Evolutionary conservation across 2,113 vertebrate genomes (phyloP), one percentile per base, ranked within the genome.

Genomic region (Alouatta palliata): DNA sequence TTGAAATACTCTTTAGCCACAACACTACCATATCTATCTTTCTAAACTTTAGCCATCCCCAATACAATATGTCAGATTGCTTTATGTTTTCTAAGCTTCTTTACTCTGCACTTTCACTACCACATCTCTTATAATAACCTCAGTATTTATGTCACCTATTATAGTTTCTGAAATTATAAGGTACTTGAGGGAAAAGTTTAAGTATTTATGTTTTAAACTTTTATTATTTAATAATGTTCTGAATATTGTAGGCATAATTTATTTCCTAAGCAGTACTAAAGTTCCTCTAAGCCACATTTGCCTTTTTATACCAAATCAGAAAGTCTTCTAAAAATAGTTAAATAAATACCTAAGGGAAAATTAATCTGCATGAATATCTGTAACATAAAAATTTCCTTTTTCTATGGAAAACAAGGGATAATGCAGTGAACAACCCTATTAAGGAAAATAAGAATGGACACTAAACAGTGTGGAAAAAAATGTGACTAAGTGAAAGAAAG

Each of bases 291-390:
- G 32, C 4, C 5, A 68, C 11, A 71, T 73, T 56, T 94, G 30
- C 19, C 43, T 76, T 85, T 92, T 79, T 68, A 87, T 35, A 32
- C 4, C 8, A 92, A 49, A 94, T 77, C 1, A 94, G 45, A 61
- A 80, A 91, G 56, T 3, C 40, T 96, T 93, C 56, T 81, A 91
- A 82, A 97, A 97, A 87, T 76, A 90, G 49, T 12, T 66, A 95
- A 90, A 11, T 43, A 76, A 58, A 52, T 17, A 88, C 10, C 10
- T 70, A 90, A 81, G 30, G 23, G 61, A 94, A 94, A 90, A 71
- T 85, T 68, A 77, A 75, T 81, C 73, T 86, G 8, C n/a, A 89
- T 35, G 89, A 96, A 77, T 3, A 90, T 66, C 14, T 52, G 37
- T 45, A 91, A 86, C 5, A 54, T 17, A 92, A 80, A 91, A 75